Conservation (phyloP, 2,888 invertebrate genomes). For the Lordiphosa andalusiaca region DNA sequence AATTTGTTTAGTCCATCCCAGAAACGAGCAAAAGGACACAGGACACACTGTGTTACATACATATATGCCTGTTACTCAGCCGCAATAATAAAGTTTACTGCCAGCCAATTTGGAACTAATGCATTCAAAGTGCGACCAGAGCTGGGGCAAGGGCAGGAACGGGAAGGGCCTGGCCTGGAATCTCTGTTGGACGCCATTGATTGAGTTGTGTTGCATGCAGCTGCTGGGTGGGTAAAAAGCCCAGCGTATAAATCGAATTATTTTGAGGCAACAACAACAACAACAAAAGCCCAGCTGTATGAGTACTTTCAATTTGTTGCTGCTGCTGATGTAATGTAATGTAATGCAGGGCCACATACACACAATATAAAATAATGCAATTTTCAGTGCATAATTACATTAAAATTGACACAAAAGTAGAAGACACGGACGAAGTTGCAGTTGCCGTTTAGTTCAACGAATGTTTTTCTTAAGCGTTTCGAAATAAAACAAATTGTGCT, state of each 20-base stretch:
- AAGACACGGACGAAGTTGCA: too few species aligned
- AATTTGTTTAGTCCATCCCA: too few species aligned
- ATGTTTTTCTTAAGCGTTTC: too few species aligned
- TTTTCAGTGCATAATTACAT: constrained; percentile 62
- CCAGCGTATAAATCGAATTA: constrained; percentile 47
- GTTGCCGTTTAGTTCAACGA: too few species aligned
- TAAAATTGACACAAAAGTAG: constrained; percentile 35
- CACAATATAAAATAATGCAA: constrained; percentile 41
- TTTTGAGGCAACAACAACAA: constrained; percentile 31
- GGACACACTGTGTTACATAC: background rate
- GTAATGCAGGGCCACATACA: constrained; percentile 12
- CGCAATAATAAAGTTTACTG: constrained; percentile 50
- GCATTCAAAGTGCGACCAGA: constrained; percentile 42
- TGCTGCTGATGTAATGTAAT: constrained; percentile 3
- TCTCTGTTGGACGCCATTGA: constrained; percentile 21
- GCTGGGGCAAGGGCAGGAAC: constrained; percentile 1
- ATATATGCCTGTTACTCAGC: constrained; percentile 20
- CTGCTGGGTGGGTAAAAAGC: constrained; percentile 36
- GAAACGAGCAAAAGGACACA: too few species aligned
- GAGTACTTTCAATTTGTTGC: background rate
- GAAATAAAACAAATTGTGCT: too few species aligned
- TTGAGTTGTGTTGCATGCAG: constrained; percentile 30
- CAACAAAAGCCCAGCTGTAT: constrained; percentile 7
- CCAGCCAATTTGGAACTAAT: constrained; percentile 53
- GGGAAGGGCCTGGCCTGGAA: constrained; percentile 8